Conservation (phyloP, 2,797 vertebrate genomes). For the Acridotheres tristis region DNA sequence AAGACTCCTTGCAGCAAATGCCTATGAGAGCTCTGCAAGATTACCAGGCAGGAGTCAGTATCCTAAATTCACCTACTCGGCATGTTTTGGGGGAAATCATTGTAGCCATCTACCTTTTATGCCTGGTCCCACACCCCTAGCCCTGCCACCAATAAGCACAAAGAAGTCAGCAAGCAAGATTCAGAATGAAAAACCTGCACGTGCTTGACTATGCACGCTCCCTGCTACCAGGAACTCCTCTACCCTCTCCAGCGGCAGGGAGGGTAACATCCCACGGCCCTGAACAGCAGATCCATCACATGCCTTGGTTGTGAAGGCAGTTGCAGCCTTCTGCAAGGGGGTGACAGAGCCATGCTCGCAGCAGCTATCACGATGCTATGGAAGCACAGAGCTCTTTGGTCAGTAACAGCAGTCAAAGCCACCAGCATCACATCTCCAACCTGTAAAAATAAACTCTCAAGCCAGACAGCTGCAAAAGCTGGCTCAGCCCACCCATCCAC, state of each 20-base stretch:
- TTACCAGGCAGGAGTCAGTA: not conserved
- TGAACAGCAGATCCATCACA: not conserved
- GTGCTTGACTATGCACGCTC: not conserved
- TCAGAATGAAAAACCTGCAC: not conserved
- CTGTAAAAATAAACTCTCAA: constrained; percentile 10
- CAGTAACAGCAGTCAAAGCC: constrained; percentile 70
- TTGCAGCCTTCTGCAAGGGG: not conserved
- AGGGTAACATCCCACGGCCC: not conserved
- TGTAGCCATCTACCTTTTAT: not conserved
- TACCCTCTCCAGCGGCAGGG: not conserved
- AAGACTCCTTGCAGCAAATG: not conserved
- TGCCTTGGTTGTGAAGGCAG: not conserved
- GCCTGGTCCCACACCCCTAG: not conserved
- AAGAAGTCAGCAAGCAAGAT: constrained; percentile 36
- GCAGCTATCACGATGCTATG: constrained; percentile 5
- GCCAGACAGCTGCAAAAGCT: not conserved
- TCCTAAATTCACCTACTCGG: not conserved
- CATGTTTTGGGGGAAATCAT: not conserved
- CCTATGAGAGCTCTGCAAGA: not conserved
- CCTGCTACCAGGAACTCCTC: not conserved
- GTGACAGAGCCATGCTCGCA: not conserved
- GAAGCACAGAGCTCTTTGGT: constrained; percentile 79
- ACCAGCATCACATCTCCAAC: not conserved
- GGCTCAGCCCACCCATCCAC: not conserved
- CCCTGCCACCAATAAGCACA: constrained; percentile 19